Conservation (phyloP, 2,113 vertebrate species). For the Electrona antarctica region DNA sequence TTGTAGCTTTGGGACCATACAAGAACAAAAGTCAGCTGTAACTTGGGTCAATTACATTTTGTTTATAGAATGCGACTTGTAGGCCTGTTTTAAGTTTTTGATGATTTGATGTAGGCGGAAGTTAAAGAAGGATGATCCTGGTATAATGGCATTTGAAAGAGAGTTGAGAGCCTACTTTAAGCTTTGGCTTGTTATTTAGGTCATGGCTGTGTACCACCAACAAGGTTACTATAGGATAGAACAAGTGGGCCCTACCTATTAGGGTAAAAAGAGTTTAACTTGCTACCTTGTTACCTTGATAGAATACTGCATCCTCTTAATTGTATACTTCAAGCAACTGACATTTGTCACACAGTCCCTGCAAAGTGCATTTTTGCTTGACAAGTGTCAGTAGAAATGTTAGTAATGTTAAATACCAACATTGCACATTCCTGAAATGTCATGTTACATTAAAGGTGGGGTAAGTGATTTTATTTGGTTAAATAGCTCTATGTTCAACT, state of each 20-base stretch:
- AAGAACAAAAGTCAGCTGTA: not conserved
- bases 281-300: not conserved
- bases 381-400: not conserved
- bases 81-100: constrained; percentile 26
- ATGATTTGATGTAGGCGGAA: constrained; percentile 48
- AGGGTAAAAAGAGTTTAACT: constrained; percentile 25
- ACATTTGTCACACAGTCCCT: not conserved
- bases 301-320: not conserved
- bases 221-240: constrained; percentile 43
- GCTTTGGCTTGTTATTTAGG: constrained; percentile 66
- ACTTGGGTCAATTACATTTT: not conserved
- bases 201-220: constrained; percentile 45
- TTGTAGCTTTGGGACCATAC: not conserved
- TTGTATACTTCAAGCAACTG: not conserved
- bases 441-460: too few species aligned
- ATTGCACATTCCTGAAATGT: too few species aligned
- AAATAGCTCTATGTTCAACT: too few species aligned
- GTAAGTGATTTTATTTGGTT: too few species aligned
- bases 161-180: constrained; percentile 65
- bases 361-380: not conserved
- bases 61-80: not conserved
- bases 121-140: constrained; percentile 68
- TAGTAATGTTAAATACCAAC: not conserved
- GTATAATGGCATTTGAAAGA: constrained; percentile 67
- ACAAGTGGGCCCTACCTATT: constrained; percentile 4